A percentile compares a stretch with the other conserved stretches of the same genome.
These are phyloP conservation scores for Latrodectus elegans DNA, from an alignment of 2,888 invertebrate genomes.

Conservation along the genomic window DNA sequence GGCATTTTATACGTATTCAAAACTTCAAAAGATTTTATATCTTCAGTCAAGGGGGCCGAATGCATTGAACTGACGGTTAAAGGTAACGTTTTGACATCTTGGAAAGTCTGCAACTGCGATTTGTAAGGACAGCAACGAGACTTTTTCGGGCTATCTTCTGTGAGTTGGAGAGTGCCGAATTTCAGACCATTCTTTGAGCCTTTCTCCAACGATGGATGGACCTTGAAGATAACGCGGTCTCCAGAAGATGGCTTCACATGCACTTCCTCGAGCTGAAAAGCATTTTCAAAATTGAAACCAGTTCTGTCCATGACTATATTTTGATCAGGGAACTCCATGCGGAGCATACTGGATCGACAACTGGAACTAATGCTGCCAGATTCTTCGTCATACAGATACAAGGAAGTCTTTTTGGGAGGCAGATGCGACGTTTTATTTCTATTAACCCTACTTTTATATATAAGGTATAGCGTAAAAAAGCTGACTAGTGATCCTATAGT, in stretches of 20 bases:
- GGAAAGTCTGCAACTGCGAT: background rate
- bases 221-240: slow-evolving; percentile 44
- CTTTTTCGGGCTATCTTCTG: slow-evolving; percentile 40
- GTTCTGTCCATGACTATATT: background rate
- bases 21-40: slow-evolving; percentile 43
- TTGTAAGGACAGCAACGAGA: slow-evolving; percentile 62
- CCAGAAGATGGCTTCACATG: slow-evolving; percentile 36
- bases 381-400: slow-evolving; percentile 50
- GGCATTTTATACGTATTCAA: slow-evolving; percentile 4
- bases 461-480: slow-evolving; percentile 90
- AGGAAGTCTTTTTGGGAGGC: slow-evolving; percentile 37
- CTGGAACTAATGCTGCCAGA: slow-evolving; percentile 24
- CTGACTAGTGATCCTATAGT: slow-evolving; percentile 93
- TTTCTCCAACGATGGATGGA: slow-evolving; percentile 24
- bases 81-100: slow-evolving; percentile 23
- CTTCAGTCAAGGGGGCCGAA: slow-evolving; percentile 20
- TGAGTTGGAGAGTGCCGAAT: slow-evolving; percentile 14
- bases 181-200: slow-evolving; percentile 25
- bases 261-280: slow-evolving; percentile 55
- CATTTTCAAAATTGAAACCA: slow-evolving; percentile 17
- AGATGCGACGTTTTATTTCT: slow-evolving; percentile 23
- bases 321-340: slow-evolving; percentile 20
- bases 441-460: slow-evolving; percentile 88
- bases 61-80: slow-evolving; percentile 1
- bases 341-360: slow-evolving; percentile 8